Conservation (phyloP, 2,113 vertebrate species). For the Lepisosteus oculatus region DNA sequence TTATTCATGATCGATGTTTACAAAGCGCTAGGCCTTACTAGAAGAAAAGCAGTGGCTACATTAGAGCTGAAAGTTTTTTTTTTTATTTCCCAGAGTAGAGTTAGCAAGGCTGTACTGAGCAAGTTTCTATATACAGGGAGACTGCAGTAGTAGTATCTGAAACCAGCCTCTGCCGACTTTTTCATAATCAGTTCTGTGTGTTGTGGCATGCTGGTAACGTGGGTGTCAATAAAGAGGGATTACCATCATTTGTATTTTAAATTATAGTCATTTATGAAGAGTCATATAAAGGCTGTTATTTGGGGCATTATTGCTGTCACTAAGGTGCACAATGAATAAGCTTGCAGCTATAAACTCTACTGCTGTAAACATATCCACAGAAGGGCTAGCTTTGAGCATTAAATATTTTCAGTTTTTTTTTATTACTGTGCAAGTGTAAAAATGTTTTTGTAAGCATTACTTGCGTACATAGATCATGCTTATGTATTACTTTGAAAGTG, state of each 20-base stretch:
- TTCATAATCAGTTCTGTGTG: conserved; percentile 31
- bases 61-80: too few species aligned
- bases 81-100: conserved; percentile 14
- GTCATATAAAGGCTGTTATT: conserved; percentile 17
- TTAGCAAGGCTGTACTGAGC: conserved; percentile 12
- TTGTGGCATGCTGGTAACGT: conserved; percentile 18
- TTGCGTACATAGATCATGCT: too few species aligned
- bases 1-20: too few species aligned
- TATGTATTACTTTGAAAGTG: too few species aligned
- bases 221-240: conserved; percentile 27
- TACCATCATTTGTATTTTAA: conserved; percentile 32
- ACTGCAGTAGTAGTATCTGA: conserved; percentile 18
- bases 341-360: conserved; percentile 1
- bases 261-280: conserved; percentile 33
- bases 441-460: too few species aligned
- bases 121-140: conserved; percentile 19
- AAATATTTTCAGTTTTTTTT: too few species aligned
- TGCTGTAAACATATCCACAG: too few species aligned
- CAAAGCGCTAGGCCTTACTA: too few species aligned
- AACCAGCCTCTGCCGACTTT: conserved; percentile 22
- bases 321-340: conserved; percentile 20
- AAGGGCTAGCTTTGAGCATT: too few species aligned
- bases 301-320: conserved; percentile 15
- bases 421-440: too few species aligned
- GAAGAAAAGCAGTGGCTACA: too few species aligned